These are phyloP conservation scores for Watsonalla binaria DNA, from an alignment of 2,888 invertebrate genomes.

Conservation along the genomic window DNA sequence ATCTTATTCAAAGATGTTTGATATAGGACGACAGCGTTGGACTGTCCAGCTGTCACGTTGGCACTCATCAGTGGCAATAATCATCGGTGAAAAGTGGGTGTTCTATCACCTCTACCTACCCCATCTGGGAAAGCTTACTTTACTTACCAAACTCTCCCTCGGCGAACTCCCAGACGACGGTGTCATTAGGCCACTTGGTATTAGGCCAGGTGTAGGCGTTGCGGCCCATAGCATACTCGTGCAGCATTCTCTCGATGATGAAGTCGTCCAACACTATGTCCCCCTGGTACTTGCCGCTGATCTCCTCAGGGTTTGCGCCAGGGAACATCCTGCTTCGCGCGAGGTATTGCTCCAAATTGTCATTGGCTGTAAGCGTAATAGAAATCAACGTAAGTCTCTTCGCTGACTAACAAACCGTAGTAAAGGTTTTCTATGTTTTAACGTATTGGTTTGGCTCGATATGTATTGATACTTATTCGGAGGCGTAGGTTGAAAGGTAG, in stretches of 20 bases:
- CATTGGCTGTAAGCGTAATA: slow-evolving; percentile 30
- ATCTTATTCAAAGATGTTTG: too few relatives aligned
- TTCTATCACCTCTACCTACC: too few relatives aligned
- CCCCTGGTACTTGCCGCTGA: slow-evolving; percentile 62
- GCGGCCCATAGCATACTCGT: slow-evolving; percentile 49
- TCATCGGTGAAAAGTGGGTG: too few relatives aligned
- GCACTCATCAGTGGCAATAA: too few relatives aligned
- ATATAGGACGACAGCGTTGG: too few relatives aligned
- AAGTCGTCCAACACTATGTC: slow-evolving; percentile 63
- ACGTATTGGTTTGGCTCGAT: background rate
- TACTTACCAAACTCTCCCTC: slow-evolving; percentile 59
- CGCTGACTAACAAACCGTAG: background rate
- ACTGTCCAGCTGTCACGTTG: too few relatives aligned
- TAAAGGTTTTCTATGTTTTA: background rate
- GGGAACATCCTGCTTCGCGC: slow-evolving; percentile 27
- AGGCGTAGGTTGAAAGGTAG: too few relatives aligned
- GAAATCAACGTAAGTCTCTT: background rate
- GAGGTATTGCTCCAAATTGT: slow-evolving; percentile 19
- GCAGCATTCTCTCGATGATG: slow-evolving; percentile 50
- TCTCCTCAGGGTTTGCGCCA: slow-evolving; percentile 50
- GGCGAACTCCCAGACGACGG: slow-evolving; percentile 57
- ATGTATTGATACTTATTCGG: too few relatives aligned
- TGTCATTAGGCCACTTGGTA: slow-evolving; percentile 60
- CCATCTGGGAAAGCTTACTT: slow-evolving; percentile 15
- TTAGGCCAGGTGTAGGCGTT: slow-evolving; percentile 56